Evolutionary conservation across 1,140 invertebrate species (phyloP), one percentile per base, ranked within the genome.

Genomic region (Asobara japonica): DNA sequence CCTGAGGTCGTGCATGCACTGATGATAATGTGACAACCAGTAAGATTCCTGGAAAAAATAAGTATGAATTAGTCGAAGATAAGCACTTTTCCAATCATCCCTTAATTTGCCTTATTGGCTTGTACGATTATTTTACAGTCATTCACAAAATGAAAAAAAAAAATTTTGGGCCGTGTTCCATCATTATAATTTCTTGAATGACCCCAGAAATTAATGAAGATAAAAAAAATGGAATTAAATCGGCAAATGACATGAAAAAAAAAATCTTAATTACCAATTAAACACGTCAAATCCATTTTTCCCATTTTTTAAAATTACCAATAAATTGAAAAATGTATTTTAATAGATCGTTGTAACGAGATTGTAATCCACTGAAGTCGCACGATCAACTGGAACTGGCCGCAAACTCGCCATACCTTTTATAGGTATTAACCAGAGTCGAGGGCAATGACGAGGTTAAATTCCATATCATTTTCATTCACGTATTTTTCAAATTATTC

Each of bases 361-460:
- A 45, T 10, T 4, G n/a, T 51, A 16, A 38, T 66, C 33, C 48
- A 30, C n/a, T 10, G 29, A 71, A 65, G 36, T 60, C 65, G 22
- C 13, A 56, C 13, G 20, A 31, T 69, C 11, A 27, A 78, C 76
- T 80, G 74, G 30, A 48, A 22, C 8, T 2, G 30, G 60, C n/a
- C 5, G 6, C 1, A 45, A 0, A 8, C 31, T 13, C 33, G 60
- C 36, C 38, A 69, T 73, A 56, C 67, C 75, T 80, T 78, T 76
- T 81, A 81, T 79, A 81, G 66, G 41, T 72, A 77, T 72, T 76
- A 41, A 61, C n/a, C 25, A 36, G 51, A 51, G 5, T 16, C 31
- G 29, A 64, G 30, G 31, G 61, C 61, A 64, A 45, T 45, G 30
- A 30, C 61, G 61, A 64, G 61, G 18, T 20, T 64, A 18, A 20